Conservation (phyloP, 1,140 invertebrate genomes). For the Aradophagus sp. region DNA sequence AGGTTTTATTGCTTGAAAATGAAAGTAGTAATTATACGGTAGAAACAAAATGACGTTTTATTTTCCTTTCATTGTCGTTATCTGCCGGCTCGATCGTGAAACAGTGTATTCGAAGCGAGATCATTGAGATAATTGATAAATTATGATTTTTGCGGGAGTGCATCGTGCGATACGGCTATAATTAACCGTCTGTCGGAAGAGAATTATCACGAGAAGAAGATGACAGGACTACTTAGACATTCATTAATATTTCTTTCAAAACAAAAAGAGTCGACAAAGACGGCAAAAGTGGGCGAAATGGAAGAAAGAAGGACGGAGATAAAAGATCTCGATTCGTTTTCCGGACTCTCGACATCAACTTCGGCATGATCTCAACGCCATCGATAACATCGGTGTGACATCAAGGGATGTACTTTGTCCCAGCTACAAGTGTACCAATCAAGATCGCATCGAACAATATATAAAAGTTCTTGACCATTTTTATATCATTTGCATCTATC, state of each 20-base stretch:
- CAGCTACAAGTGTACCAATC: slow-evolving; percentile 13
- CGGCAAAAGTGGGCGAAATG: no score
- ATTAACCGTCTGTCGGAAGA: slow-evolving; percentile 47
- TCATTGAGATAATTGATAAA: slow-evolving; percentile 48
- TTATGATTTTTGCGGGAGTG: slow-evolving; percentile 53
- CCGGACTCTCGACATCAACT: slow-evolving; percentile 21
- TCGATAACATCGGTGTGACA: slow-evolving; percentile 42
- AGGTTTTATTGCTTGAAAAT: slow-evolving; percentile 41
- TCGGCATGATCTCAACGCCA: slow-evolving; percentile 38
- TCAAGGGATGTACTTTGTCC: slow-evolving; percentile 14
- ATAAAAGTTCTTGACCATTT: no score
- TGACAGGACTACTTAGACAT: slow-evolving; percentile 11
- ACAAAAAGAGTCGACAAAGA: background rate
- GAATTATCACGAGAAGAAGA: slow-evolving; percentile 20
- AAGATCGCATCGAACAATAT: no score
- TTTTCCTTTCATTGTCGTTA: slow-evolving; percentile 47
- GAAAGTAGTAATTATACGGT: slow-evolving; percentile 39
- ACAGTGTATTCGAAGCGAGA: slow-evolving; percentile 25
- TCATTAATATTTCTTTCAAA: slow-evolving; percentile 36
- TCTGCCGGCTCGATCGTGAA: slow-evolving; percentile 32
- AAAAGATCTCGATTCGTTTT: slow-evolving; percentile 23
- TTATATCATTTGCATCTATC: no score
- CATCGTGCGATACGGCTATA: slow-evolving; percentile 31
- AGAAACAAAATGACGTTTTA: slow-evolving; percentile 43
- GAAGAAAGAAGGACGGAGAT: background rate